Conservation (phyloP, 2,113 vertebrate species). For the Macaca nemestrina region DNA sequence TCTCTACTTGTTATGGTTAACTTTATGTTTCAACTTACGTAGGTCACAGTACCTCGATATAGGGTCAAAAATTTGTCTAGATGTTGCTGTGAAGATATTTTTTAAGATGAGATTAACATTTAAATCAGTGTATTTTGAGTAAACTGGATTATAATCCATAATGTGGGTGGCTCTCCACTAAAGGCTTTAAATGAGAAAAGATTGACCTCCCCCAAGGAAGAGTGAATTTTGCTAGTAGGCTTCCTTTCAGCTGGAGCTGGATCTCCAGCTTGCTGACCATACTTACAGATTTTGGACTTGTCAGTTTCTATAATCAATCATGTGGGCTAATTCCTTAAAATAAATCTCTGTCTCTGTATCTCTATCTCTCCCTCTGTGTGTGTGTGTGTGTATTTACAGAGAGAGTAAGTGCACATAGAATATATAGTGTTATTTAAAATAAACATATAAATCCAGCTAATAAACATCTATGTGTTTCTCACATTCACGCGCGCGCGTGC, state of each 20-base stretch:
- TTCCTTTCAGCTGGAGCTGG: not conserved
- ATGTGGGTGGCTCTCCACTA: not conserved
- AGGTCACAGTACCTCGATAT: not conserved
- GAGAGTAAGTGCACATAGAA: no score
- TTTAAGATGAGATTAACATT: not conserved
- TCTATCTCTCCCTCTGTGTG: not conserved
- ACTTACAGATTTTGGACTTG: not conserved
- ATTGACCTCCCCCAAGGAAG: not conserved
- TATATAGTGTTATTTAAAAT: no score
- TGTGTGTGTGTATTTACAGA: not conserved
- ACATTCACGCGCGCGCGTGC: fast-evolving
- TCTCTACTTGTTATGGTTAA: not conserved
- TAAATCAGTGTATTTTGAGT: not conserved
- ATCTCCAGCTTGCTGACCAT: not conserved
- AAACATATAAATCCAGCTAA: no score
- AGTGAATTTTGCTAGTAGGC: not conserved
- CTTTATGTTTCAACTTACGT: not conserved
- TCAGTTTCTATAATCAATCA: no score
- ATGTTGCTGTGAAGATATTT: not conserved
- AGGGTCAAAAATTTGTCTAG: not conserved
- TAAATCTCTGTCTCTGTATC: not conserved
- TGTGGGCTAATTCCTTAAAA: not conserved
- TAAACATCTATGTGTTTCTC: not conserved
- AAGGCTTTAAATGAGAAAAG: not conserved
- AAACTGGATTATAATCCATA: not conserved